These are phyloP conservation scores for Esox lucius DNA, from an alignment of 2,797 vertebrate species.

Conservation along the genomic window DNA sequence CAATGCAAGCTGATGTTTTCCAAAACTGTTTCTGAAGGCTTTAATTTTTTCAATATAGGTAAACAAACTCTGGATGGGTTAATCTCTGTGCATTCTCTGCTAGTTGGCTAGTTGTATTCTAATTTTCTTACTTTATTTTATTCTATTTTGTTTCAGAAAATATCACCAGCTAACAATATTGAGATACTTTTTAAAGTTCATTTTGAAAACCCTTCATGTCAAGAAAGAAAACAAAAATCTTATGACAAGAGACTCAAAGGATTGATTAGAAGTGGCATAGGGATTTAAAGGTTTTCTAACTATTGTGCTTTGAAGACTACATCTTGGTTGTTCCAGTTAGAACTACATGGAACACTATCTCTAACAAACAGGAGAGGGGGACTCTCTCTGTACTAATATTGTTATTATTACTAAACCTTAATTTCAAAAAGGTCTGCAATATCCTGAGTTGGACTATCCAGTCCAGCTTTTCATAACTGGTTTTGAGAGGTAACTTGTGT, in stretches of 20 bases:
- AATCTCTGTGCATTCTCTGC: neutral
- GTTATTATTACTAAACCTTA: no score
- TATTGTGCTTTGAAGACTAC: constrained; percentile 6
- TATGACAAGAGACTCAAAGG: neutral
- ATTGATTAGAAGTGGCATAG: constrained; percentile 4
- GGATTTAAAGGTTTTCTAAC: constrained; percentile 17
- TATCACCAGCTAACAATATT: constrained; percentile 1
- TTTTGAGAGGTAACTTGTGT: neutral
- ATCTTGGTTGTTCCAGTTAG: constrained; percentile 8
- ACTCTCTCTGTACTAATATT: neutral
- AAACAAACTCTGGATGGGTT: neutral
- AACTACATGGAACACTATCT: constrained; percentile 13
- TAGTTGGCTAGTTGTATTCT: neutral
- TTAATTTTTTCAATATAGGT: neutral
- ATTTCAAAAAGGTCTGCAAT: no score
- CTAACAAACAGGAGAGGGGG: constrained; percentile 5
- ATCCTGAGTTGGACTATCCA: neutral
- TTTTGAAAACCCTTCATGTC: constrained; percentile 10
- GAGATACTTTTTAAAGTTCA: constrained; percentile 1
- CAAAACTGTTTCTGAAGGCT: neutral
- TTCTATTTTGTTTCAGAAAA: neutral
- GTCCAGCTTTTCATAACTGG: neutral
- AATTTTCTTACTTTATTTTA: neutral
- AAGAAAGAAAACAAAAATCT: constrained; percentile 4
- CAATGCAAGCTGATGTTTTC: neutral